phyloP scores from a whole-genome alignment of 2,888 invertebrate genomes.

The Drosophila gaucha region DNA sequence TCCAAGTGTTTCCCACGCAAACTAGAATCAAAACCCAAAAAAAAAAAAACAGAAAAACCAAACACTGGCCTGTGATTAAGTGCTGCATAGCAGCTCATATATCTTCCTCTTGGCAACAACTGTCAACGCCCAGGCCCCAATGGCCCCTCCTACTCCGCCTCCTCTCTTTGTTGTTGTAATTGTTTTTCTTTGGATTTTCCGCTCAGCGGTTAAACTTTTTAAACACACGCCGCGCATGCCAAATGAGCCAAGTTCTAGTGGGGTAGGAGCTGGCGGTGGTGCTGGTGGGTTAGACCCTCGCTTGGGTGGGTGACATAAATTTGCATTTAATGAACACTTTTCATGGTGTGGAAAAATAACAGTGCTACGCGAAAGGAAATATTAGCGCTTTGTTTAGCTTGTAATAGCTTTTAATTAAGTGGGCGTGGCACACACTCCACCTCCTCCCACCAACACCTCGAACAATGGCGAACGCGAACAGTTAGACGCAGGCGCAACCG shows the following conservation, averaged over 20 bases:
- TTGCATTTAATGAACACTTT: constrained; percentile 77
- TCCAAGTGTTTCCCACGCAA: constrained; percentile 56
- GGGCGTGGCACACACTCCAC: constrained; percentile 38
- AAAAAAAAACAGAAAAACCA: constrained; percentile 3
- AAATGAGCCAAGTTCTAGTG: constrained; percentile 55
- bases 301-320: constrained; percentile 64
- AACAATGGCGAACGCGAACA: constrained; percentile 41
- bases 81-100: constrained; percentile 50
- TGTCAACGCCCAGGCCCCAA: constrained; percentile 60
- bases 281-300: constrained; percentile 2
- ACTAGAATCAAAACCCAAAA: constrained; percentile 16
- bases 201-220: constrained; percentile 56
- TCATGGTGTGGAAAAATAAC: constrained; percentile 38
- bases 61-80: constrained; percentile 51
- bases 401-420: constrained; percentile 76
- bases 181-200: constrained; percentile 66
- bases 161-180: constrained; percentile 51
- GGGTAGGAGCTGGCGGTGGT: background rate
- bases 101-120: constrained; percentile 58
- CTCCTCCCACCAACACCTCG: background rate
- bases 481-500: constrained; percentile 45
- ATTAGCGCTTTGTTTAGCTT: constrained; percentile 65
- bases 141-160: background rate
- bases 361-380: constrained; percentile 33
- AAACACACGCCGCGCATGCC: constrained; percentile 70